phyloP scores from a whole-genome alignment of 2,113 vertebrate genomes.

The Okapia johnstoni region DNA sequence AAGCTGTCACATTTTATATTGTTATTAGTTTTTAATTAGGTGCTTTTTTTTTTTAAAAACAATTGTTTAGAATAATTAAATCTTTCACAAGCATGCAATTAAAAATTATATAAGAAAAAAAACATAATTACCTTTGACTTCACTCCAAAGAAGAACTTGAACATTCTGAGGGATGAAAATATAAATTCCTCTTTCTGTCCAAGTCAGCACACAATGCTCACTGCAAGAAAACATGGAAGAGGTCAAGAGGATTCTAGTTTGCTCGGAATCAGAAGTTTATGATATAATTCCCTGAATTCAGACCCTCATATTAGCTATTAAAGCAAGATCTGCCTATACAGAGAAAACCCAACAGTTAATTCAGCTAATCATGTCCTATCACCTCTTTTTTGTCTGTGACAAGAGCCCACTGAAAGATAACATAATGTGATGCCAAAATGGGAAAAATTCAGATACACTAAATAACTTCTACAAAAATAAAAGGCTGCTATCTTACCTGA shows the following conservation, averaged over 20 bases:
- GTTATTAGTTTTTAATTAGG: no score
- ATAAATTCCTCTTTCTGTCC: constrained; percentile 95
- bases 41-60: no score
- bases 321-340: background rate
- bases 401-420: background rate
- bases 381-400: background rate
- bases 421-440: background rate
- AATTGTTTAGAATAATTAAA: constrained; percentile 17
- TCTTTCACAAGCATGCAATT: constrained; percentile 17
- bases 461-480: constrained; percentile 1
- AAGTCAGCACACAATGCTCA: constrained; percentile 93
- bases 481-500: background rate
- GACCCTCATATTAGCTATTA: background rate
- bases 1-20: no score
- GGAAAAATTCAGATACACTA: background rate
- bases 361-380: background rate
- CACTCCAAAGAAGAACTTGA: constrained; percentile 96
- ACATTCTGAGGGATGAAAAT: constrained; percentile 93
- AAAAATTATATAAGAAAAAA: constrained; percentile 18
- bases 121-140: constrained; percentile 87
- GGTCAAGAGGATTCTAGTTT: background rate
- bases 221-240: constrained; percentile 76
- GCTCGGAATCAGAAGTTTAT: background rate
- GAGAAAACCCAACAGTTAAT: background rate
- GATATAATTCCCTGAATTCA: background rate